phyloP scores from a whole-genome alignment of 2,888 invertebrate species.

The Gastracanthus pulcherrimus region DNA sequence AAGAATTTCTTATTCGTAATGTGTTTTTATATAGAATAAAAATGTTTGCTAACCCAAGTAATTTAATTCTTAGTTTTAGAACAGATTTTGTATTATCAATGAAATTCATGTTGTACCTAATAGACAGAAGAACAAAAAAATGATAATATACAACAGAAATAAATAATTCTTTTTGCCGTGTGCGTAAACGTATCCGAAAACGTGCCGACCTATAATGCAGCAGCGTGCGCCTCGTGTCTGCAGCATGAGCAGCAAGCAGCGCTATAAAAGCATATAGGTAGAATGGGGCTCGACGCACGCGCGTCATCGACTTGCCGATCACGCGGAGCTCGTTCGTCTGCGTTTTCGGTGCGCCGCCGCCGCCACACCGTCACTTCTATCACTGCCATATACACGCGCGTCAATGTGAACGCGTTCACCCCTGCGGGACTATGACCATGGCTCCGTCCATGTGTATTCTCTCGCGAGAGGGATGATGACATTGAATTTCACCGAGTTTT shows the following conservation, averaged over 20 bases:
- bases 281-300: slow-evolving; percentile 22
- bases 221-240: neutral
- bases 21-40: too few relatives aligned
- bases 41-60: too few relatives aligned
- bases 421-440: neutral
- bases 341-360: slow-evolving; percentile 29
- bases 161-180: too few relatives aligned
- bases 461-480: slow-evolving; percentile 21
- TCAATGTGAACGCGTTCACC: neutral
- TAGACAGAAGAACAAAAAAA: too few relatives aligned
- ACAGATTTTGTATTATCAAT: too few relatives aligned
- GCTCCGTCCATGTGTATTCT: neutral
- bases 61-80: too few relatives aligned
- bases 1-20: too few relatives aligned
- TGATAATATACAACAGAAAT: too few relatives aligned
- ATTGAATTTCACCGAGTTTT: slow-evolving; percentile 29
- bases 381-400: neutral
- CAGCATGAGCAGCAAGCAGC: slow-evolving; percentile 9
- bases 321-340: slow-evolving; percentile 53
- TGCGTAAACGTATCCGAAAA: too few relatives aligned
- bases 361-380: neutral
- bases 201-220: too few relatives aligned
- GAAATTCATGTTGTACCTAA: too few relatives aligned
- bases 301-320: slow-evolving; percentile 52
- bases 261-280: neutral